These are phyloP conservation scores for Caenorhabditis inopinata DNA, from an alignment of 1,140 invertebrate species.

Conservation along the genomic window DNA sequence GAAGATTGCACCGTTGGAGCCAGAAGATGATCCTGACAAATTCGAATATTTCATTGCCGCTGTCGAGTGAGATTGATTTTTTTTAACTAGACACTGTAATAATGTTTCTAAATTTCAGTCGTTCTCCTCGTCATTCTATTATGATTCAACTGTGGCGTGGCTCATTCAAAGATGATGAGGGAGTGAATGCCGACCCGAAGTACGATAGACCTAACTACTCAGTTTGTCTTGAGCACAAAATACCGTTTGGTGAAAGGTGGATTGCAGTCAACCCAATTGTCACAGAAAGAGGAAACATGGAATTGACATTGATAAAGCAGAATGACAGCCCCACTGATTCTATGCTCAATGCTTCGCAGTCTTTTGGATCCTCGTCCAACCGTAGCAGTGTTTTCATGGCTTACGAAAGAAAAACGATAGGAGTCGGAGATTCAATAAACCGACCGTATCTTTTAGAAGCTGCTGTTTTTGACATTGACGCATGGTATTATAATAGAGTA, in stretches of 20 bases:
- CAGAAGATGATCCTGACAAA: constrained; percentile 9
- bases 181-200: not conserved
- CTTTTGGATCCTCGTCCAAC: not conserved
- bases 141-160: constrained; percentile 19
- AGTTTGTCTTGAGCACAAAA: not conserved
- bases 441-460: not conserved
- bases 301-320: not conserved
- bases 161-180: not conserved
- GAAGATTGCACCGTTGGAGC: constrained; percentile 1
- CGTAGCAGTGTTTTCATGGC: not conserved
- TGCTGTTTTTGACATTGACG: not conserved
- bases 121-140: constrained; percentile 3
- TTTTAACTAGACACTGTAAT: too few relatives aligned
- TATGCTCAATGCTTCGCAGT: not conserved
- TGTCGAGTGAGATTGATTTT: too few relatives aligned
- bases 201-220: not conserved
- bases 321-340: not conserved
- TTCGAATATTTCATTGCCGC: constrained; percentile 9
- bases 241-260: not conserved
- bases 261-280: not conserved
- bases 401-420: not conserved
- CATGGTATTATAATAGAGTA: constrained; percentile 20
- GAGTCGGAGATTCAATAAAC: not conserved
- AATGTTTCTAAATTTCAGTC: too few relatives aligned
- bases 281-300: not conserved